These are phyloP conservation scores for Drosophila takahashii DNA, from an alignment of 1,140 invertebrate species.

Conservation along the genomic window DNA sequence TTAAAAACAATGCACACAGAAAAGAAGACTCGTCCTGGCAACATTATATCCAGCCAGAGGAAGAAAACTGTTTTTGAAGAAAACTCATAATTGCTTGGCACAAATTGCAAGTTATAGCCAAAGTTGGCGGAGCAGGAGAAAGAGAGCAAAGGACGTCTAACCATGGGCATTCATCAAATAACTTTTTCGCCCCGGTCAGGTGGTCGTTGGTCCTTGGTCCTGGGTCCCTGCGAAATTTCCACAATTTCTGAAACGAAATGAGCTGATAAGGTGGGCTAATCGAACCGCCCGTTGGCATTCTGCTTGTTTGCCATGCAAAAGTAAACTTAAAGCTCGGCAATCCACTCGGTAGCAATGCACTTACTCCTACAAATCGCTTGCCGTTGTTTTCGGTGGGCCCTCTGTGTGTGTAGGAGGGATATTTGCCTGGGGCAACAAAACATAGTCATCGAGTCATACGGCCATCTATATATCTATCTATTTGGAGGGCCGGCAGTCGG, in stretches of 20 bases:
- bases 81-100: conserved; percentile 79
- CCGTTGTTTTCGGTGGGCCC: conserved; percentile 35
- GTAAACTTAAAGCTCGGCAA: conserved; percentile 41
- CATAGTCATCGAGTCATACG: conserved; percentile 48
- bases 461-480: conserved; percentile 58
- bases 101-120: conserved; percentile 78
- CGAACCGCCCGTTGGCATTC: conserved; percentile 11
- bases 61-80: conserved; percentile 66
- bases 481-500: background rate
- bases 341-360: conserved; percentile 41
- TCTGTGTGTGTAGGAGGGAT: conserved; percentile 24
- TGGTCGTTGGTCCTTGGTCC: conserved; percentile 1
- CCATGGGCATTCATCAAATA: conserved; percentile 72
- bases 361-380: conserved; percentile 57
- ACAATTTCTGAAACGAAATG: conserved; percentile 24
- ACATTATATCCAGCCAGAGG: conserved; percentile 65
- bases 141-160: conserved; percentile 34
- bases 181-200: conserved; percentile 36
- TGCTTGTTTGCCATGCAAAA: conserved; percentile 38
- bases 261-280: conserved; percentile 42
- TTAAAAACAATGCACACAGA: conserved; percentile 69
- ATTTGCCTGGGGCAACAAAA: conserved; percentile 66
- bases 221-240: too few species aligned
- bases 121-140: conserved; percentile 41
- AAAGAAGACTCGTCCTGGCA: conserved; percentile 41